Conservation (phyloP, 1,140 invertebrate species). For the Sipha flava region DNA sequence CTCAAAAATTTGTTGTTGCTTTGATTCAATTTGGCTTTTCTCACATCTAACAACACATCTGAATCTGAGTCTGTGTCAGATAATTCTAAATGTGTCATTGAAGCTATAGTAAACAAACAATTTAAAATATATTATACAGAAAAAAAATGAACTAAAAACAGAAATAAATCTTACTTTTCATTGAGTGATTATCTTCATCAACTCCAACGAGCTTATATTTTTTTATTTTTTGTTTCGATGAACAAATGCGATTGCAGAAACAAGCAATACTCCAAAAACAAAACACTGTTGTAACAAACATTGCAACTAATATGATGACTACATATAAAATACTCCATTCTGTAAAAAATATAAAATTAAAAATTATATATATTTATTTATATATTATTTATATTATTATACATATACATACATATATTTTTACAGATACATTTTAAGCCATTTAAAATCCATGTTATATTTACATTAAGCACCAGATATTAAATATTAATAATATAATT, state of each 20-base stretch:
- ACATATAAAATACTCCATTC: conserved; percentile 86
- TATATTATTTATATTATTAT: too few relatives aligned
- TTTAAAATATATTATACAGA: not conserved
- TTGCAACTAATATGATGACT: conserved; percentile 60
- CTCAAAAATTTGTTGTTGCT: not conserved
- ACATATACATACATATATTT: too few relatives aligned
- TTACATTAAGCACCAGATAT: too few relatives aligned
- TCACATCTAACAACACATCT: conserved; percentile 18
- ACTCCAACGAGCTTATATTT: conserved; percentile 24
- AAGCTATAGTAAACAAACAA: not conserved
- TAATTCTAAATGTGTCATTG: conserved; percentile 20
- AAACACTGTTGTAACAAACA: conserved; percentile 55
- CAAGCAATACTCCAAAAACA: conserved; percentile 63
- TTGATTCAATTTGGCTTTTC: conserved; percentile 13
- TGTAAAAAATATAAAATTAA: conserved; percentile 43
- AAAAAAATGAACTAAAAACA: not conserved
- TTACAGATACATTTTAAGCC: too few relatives aligned
- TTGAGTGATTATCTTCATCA: conserved; percentile 3
- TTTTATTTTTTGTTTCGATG: conserved; percentile 14
- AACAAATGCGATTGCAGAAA: conserved; percentile 53
- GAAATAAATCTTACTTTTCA: not conserved
- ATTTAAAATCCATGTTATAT: too few relatives aligned
- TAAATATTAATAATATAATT: too few relatives aligned
- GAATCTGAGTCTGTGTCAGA: conserved; percentile 20
- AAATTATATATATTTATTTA: not conserved